Evolutionary conservation across 1,140 invertebrate genomes (phyloP).

Genomic region (Microvelia longipes): DNA sequence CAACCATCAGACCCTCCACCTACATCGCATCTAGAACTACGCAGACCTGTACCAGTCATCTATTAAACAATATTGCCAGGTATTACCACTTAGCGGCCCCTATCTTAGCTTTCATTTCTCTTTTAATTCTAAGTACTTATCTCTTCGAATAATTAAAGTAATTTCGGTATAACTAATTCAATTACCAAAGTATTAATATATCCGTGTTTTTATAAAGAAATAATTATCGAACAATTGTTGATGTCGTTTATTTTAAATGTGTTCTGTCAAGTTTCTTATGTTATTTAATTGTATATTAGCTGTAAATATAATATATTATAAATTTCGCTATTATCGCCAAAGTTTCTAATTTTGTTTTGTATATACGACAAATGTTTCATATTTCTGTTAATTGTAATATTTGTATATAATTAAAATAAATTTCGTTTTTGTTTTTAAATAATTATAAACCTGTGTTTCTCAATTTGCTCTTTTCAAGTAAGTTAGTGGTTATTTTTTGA

Average conservation of each 20-base stretch:
- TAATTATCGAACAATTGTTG: neutral
- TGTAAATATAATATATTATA: neutral
- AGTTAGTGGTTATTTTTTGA: too few species aligned
- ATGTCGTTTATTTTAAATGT: neutral
- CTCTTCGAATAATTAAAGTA: too few species aligned
- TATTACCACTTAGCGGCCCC: neutral
- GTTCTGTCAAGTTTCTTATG: neutral
- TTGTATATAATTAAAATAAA: neutral
- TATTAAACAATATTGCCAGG: constrained; percentile 14
- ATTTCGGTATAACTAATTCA: too few species aligned
- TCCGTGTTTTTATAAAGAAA: neutral
- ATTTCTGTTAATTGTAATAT: neutral
- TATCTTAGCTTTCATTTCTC: neutral
- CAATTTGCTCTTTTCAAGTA: too few species aligned
- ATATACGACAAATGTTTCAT: neutral
- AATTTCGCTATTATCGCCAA: neutral
- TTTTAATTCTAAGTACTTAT: neutral
- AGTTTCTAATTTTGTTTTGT: neutral
- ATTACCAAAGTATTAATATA: neutral
- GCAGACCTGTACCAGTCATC: constrained; percentile 24
- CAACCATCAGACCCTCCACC: constrained; percentile 6
- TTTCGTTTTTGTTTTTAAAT: neutral
- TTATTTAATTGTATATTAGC: neutral
- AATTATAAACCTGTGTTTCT: too few species aligned
- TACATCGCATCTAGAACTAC: constrained; percentile 16